Evolutionary conservation across 2,888 invertebrate species (phyloP).

Genomic region (Lagria hirta): DNA sequence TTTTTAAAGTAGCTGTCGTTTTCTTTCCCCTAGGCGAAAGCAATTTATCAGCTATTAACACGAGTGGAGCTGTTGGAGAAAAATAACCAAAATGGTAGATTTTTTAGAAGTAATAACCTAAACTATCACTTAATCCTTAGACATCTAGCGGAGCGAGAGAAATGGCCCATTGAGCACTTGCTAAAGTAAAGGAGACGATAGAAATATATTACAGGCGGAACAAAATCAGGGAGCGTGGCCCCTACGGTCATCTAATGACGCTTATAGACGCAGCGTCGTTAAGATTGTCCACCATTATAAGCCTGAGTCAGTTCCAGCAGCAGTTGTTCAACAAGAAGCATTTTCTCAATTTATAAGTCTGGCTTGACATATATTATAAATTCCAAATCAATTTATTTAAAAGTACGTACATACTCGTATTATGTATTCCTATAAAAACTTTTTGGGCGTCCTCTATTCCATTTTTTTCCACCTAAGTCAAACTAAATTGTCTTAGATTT

Average conservation of each 20-base stretch:
- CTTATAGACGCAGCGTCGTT: slow-evolving; percentile 46
- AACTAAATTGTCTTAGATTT: too few relatives aligned
- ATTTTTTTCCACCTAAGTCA: too few relatives aligned
- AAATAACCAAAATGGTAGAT: slow-evolving; percentile 26
- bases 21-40: slow-evolving; percentile 4
- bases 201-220: slow-evolving; percentile 46
- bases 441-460: too few relatives aligned
- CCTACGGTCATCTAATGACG: slow-evolving; percentile 51
- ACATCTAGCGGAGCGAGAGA: slow-evolving; percentile 49
- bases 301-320: slow-evolving; percentile 30
- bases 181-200: slow-evolving; percentile 42
- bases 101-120: slow-evolving; percentile 34
- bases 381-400: too few relatives aligned
- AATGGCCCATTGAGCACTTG: slow-evolving; percentile 54
- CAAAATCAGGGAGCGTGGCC: slow-evolving; percentile 43
- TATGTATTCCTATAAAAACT: too few relatives aligned
- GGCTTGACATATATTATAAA: too few relatives aligned
- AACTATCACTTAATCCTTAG: slow-evolving; percentile 40
- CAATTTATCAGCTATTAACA: slow-evolving; percentile 16
- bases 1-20: slow-evolving; percentile 3
- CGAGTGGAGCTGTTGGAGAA: slow-evolving; percentile 3
- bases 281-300: slow-evolving; percentile 42
- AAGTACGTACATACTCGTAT: too few relatives aligned
- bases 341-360: too few relatives aligned
- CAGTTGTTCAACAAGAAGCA: slow-evolving; percentile 1